Percentiles rank a stretch among this genome's conserved stretches.
phyloP scores from a whole-genome alignment of 2,888 invertebrate species.

The Piscicola geometra region DNA sequence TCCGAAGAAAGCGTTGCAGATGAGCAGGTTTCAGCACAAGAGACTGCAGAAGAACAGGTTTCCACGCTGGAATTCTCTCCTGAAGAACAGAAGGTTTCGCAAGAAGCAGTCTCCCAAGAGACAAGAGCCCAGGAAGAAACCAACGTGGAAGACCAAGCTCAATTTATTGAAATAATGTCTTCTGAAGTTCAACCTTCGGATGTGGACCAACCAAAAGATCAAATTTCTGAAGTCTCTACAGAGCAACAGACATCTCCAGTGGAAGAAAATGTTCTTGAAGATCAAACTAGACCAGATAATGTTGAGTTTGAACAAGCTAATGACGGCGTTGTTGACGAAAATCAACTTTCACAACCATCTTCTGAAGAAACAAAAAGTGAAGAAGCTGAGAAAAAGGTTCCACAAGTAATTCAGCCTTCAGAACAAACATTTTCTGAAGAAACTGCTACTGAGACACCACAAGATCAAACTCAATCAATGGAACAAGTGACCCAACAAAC shows the following conservation, averaged over 20 bases:
- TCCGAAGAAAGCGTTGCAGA: too few species aligned
- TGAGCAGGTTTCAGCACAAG: too few species aligned
- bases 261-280: constrained; percentile 16
- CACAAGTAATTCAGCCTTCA: background rate
- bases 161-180: background rate
- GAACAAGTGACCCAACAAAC: constrained; percentile 11
- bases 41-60: too few species aligned
- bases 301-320: background rate
- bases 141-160: background rate
- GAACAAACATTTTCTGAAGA: background rate
- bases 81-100: too few species aligned
- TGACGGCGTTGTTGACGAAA: background rate
- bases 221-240: background rate
- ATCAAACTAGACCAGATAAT: background rate
- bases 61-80: too few species aligned
- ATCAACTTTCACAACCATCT: background rate
- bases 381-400: background rate
- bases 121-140: background rate
- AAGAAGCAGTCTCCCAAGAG: too few species aligned
- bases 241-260: background rate
- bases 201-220: background rate
- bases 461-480: background rate
- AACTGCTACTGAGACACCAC: background rate
- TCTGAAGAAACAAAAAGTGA: background rate
- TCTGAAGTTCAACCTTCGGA: background rate